phyloP scores from a whole-genome alignment of 2,113 vertebrate genomes.

The Nesogale talazaci region DNA sequence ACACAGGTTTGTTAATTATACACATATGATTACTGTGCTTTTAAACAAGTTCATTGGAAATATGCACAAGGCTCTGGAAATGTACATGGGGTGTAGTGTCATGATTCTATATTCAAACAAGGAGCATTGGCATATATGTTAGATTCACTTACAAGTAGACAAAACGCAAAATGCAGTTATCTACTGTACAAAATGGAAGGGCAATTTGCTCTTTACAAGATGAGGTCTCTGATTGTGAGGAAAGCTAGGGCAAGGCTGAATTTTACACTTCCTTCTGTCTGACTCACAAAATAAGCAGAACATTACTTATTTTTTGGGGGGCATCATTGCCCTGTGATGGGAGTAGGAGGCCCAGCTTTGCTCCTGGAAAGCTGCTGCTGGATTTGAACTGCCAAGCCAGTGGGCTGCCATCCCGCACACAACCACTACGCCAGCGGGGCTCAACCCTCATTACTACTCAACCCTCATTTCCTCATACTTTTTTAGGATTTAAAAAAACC shows the following conservation, averaged over 20 bases:
- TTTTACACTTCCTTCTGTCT: slow-evolving; percentile 87
- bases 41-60: slow-evolving; percentile 99
- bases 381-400: too few relatives aligned
- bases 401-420: too few relatives aligned
- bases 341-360: too few relatives aligned
- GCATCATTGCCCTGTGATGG: too few relatives aligned
- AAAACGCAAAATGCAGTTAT: slow-evolving; percentile 97
- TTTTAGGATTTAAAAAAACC: slow-evolving; percentile 87
- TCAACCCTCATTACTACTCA: too few relatives aligned
- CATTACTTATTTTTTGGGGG: slow-evolving; percentile 90
- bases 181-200: slow-evolving; percentile 96
- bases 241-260: slow-evolving; percentile 77
- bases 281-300: slow-evolving; percentile 92
- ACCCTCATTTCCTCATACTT: too few relatives aligned
- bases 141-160: slow-evolving; percentile 99
- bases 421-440: too few relatives aligned
- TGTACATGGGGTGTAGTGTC: slow-evolving; percentile 97
- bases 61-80: slow-evolving; percentile 99
- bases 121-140: slow-evolving; percentile 99
- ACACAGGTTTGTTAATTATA: slow-evolving; percentile 99
- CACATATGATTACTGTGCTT: slow-evolving; percentile 99
- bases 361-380: too few relatives aligned
- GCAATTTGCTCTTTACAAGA: slow-evolving; percentile 90
- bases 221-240: slow-evolving; percentile 86
- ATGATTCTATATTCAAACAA: slow-evolving; percentile 94